Evolutionary conservation across 2,888 invertebrate genomes (phyloP).

Genomic region (Sarcophaga variegata): DNA sequence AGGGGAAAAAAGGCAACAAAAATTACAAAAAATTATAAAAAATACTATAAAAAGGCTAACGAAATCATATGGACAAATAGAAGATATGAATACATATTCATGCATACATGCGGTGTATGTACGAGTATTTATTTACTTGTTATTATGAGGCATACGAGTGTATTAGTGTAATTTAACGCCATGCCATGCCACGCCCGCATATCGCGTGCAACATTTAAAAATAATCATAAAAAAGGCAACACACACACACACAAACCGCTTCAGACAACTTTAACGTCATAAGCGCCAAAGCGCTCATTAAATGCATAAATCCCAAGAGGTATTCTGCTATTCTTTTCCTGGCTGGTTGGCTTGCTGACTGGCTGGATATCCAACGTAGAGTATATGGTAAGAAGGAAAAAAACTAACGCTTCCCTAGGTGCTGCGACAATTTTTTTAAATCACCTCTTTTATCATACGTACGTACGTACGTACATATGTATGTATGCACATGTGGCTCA

Average conservation of each 20-base stretch:
- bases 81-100: neutral
- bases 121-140: neutral
- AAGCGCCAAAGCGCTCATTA: constrained; percentile 67
- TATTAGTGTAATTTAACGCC: constrained; percentile 47
- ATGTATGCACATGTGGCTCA: no score
- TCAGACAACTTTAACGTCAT: constrained; percentile 15
- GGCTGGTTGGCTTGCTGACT: neutral
- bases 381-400: no score
- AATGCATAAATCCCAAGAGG: constrained; percentile 63
- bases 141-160: constrained; percentile 19
- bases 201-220: constrained; percentile 67
- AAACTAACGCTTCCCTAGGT: no score
- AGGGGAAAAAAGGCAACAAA: constrained; percentile 36
- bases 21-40: constrained; percentile 24
- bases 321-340: neutral
- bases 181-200: constrained; percentile 71
- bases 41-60: constrained; percentile 33
- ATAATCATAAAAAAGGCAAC: constrained; percentile 15
- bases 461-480: no score
- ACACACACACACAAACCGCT: neutral
- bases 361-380: no score
- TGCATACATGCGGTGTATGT: neutral
- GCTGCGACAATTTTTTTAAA: no score
- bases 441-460: no score
- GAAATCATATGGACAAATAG: neutral